phyloP scores from a whole-genome alignment of 2,888 invertebrate species.

The Colostygia pectinataria region DNA sequence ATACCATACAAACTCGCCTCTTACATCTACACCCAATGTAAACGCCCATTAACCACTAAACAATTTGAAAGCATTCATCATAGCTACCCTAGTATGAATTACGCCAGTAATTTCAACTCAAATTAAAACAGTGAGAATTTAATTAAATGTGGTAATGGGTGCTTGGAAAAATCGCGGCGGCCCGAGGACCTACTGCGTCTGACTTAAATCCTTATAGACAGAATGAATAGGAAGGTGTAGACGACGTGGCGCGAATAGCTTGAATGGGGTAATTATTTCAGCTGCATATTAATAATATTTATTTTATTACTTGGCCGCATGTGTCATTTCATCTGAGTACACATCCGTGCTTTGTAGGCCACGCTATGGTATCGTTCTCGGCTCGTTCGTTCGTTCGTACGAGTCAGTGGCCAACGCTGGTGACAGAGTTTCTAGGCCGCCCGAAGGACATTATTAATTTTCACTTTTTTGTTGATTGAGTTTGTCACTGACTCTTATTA shows the following conservation, averaged over 20 bases:
- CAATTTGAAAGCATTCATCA: slow-evolving; percentile 39
- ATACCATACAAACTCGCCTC: too few relatives aligned
- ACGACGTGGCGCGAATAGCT: slow-evolving; percentile 30
- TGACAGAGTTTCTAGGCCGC: too few relatives aligned
- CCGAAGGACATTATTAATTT: too few relatives aligned
- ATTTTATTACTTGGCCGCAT: too few relatives aligned
- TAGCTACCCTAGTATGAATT: slow-evolving; percentile 45
- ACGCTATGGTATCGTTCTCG: too few relatives aligned
- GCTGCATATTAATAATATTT: too few relatives aligned
- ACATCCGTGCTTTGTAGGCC: too few relatives aligned
- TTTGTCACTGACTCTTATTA: too few relatives aligned
- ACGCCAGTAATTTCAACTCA: slow-evolving; percentile 66
- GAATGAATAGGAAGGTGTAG: slow-evolving; percentile 50
- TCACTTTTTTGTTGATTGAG: too few relatives aligned
- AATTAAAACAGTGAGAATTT: slow-evolving; percentile 78
- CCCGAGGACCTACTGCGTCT: slow-evolving; percentile 52
- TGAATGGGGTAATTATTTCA: slow-evolving; percentile 31
- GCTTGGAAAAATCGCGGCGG: slow-evolving; percentile 68
- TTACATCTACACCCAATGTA: slow-evolving; percentile 18
- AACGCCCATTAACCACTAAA: slow-evolving; percentile 32
- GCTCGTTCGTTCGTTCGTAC: too few relatives aligned
- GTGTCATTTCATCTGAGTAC: too few relatives aligned
- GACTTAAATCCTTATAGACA: slow-evolving; percentile 56
- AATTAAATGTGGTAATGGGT: slow-evolving; percentile 78
- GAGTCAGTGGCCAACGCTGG: too few relatives aligned